phyloP scores from a whole-genome alignment of 2,888 invertebrate genomes.

The Drosophila bunnanda region DNA sequence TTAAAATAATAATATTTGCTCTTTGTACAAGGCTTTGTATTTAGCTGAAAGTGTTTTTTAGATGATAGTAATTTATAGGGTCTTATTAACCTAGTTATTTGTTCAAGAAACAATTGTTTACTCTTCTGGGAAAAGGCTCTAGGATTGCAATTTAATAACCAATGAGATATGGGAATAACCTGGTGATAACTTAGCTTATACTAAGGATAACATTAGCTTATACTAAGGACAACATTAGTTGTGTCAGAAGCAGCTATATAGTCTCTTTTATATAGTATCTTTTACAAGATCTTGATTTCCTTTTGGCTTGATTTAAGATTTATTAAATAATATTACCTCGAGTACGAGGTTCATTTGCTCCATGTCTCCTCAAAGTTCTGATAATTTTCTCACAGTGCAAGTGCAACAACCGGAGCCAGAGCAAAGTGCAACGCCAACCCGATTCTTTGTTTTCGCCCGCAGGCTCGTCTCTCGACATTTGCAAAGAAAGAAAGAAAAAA shows the following conservation, averaged over 20 bases:
- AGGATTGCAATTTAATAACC: too few species aligned
- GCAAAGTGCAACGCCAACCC: slow-evolving; percentile 50
- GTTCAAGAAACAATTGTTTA: background rate
- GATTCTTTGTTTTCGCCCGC: slow-evolving; percentile 39
- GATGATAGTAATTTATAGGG: background rate
- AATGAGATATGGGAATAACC: background rate
- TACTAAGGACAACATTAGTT: background rate
- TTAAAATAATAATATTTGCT: background rate
- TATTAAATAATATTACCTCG: background rate
- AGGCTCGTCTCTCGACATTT: slow-evolving; percentile 30
- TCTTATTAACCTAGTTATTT: background rate
- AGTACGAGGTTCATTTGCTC: too few species aligned
- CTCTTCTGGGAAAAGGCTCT: background rate
- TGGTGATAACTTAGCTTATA: background rate
- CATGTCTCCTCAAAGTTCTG: too few species aligned
- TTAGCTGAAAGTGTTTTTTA: background rate
- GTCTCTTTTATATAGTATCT: background rate
- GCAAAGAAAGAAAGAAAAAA: slow-evolving; percentile 11
- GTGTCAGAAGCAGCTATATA: background rate
- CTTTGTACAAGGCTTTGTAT: background rate
- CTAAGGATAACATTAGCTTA: background rate
- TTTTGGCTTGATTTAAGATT: background rate
- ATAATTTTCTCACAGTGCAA: slow-evolving; percentile 16
- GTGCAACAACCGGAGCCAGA: slow-evolving; percentile 36
- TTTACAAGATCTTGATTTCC: background rate